Evolutionary conservation across 1,140 invertebrate species (phyloP).

Genomic region (Scaptomyza graminum): DNA sequence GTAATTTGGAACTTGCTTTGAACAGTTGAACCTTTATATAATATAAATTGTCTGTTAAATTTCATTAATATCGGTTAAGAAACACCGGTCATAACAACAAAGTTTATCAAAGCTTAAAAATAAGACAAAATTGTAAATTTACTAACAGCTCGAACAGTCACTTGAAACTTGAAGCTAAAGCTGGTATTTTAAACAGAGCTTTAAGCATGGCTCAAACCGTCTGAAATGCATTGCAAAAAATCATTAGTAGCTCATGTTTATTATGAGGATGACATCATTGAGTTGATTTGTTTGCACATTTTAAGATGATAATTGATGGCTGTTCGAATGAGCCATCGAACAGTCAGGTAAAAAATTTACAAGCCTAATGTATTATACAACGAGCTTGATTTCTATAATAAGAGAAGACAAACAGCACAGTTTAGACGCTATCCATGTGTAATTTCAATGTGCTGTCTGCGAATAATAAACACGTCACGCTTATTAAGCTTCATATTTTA

Average conservation of each 20-base stretch:
- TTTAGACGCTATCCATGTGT: neutral
- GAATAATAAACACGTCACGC: constrained; percentile 56
- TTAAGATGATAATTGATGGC: constrained; percentile 6
- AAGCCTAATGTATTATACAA: no score
- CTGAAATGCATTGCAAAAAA: constrained; percentile 8
- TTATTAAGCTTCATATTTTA: constrained; percentile 62
- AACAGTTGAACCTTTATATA: no score
- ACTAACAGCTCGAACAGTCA: no score
- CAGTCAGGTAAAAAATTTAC: no score
- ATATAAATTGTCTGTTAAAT: no score
- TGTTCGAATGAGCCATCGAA: no score
- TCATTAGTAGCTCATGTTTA: neutral
- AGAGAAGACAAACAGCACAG: neutral
- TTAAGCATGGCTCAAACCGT: neutral
- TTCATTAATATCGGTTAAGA: no score
- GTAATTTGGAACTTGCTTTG: no score
- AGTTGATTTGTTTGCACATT: constrained; percentile 1
- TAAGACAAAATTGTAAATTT: no score
- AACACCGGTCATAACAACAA: no score
- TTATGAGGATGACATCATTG: constrained; percentile 11
- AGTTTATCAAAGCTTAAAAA: no score
- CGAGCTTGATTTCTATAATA: neutral
- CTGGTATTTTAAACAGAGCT: neutral
- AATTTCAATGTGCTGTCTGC: constrained; percentile 1
- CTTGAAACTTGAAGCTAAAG: neutral